These are phyloP conservation scores for Sebastes elongatus DNA, from an alignment of 2,797 vertebrate genomes.

Conservation along the genomic window DNA sequence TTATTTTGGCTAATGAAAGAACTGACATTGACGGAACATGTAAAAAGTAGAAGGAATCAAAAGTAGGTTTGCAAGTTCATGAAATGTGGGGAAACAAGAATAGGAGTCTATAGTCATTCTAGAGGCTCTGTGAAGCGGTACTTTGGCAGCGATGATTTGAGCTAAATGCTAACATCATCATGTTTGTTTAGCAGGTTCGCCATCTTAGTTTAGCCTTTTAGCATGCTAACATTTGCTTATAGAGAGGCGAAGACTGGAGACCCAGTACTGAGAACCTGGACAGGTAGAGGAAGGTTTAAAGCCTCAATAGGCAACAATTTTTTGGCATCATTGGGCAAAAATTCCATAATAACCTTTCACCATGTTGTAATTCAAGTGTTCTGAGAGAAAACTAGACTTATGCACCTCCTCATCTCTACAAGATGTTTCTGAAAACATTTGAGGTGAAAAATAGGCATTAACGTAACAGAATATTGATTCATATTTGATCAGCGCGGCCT, in stretches of 20 bases:
- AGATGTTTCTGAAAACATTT: no score
- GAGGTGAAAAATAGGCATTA: no score
- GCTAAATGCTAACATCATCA: background rate
- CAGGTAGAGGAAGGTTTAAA: background rate
- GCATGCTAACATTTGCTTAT: background rate
- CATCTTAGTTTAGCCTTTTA: background rate
- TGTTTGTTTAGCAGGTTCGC: background rate
- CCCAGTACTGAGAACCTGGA: conserved; percentile 87
- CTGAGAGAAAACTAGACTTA: no score
- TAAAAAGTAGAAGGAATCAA: background rate
- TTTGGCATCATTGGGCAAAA: no score
- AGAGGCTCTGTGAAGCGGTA: background rate
- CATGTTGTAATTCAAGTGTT: no score
- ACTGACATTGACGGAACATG: background rate
- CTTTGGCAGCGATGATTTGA: background rate
- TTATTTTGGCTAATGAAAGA: background rate
- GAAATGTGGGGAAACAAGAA: background rate
- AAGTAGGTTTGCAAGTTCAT: background rate
- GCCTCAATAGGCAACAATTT: no score
- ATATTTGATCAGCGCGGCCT: no score
- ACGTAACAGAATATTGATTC: no score
- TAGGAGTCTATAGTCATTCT: background rate
- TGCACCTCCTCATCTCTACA: no score
- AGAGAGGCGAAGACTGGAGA: conserved; percentile 69
- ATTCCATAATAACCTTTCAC: no score